Percentiles rank a stretch among this genome's conserved stretches.
Evolutionary conservation across 2,888 invertebrate species (phyloP).

Genomic region (Drosophila stalkeri): DNA sequence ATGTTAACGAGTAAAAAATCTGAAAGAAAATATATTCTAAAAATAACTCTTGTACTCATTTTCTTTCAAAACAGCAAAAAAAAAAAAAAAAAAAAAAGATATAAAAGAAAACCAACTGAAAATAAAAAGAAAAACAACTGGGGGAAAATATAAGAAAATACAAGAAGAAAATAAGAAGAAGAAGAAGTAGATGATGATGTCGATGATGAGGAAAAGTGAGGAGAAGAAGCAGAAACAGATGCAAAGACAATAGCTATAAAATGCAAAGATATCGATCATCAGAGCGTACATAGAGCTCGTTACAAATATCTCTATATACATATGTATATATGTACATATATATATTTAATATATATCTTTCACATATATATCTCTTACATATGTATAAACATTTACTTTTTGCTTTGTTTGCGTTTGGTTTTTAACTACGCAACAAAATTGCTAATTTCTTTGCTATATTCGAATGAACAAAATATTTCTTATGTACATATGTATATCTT

Average conservation of each 20-base stretch:
- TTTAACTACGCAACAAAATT: conserved; percentile 13
- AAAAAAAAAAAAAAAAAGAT: conserved; percentile 55
- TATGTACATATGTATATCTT: too few relatives aligned
- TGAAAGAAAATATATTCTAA: conserved; percentile 76
- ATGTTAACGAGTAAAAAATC: conserved; percentile 79
- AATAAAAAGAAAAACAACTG: conserved; percentile 34
- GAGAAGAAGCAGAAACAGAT: background rate
- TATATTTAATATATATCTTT: background rate
- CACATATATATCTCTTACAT: too few relatives aligned
- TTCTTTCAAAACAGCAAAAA: conserved; percentile 61
- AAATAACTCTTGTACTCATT: conserved; percentile 81
- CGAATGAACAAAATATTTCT: background rate
- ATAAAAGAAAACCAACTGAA: conserved; percentile 34
- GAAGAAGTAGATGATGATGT: background rate
- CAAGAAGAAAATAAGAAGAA: conserved; percentile 13
- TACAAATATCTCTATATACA: background rate
- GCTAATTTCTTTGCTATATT: background rate
- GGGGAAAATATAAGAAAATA: conserved; percentile 24
- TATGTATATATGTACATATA: background rate
- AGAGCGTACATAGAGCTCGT: conserved; percentile 20
- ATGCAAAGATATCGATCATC: conserved; percentile 60
- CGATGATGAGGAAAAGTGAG: background rate
- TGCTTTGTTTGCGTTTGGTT: background rate
- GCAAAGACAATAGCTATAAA: conserved; percentile 77
- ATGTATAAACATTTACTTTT: background rate